Evolutionary conservation across 2,888 invertebrate species (phyloP), one percentile per base, ranked within the genome.

Genomic region (Lapara coniferarum): DNA sequence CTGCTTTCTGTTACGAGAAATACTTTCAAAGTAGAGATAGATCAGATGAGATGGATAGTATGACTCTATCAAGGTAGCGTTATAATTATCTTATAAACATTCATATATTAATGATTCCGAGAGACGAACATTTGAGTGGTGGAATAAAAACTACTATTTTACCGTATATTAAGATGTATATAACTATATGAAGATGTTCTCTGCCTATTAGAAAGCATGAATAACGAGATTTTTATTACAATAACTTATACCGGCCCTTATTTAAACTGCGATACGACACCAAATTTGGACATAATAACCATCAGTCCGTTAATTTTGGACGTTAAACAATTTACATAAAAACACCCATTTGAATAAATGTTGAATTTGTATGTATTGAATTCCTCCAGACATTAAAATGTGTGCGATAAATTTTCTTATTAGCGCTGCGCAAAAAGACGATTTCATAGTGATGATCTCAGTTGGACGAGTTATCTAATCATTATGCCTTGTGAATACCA

Each of bases 371-470:
- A 70, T 69, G 66, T 71, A 71, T 71, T 72, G 69, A 68, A 68
- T 68, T 63, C 59, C 71, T 71, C 53, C 71, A 72, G 69, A 70
- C 71, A 70, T 77, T 72, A 69, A 71, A 71, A 72, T 76, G 46
- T 73, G 70, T 71, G 71, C 71, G 70, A 72, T 81, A 75, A 77
- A 78, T 74, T 73, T 73, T 66, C 55, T 70, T 72, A 73, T 74
- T 80, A 81, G 78, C 81, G 75, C 78, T 74, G 80, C 82, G 83
- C 84, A 82, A 80, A 81, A 81, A 81, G 79, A 76, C 79, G 72
- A 71, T 72, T 78, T 72, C 70, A 78, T 84, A 84, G 80, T 76
- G 85, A 87, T 89, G 89, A 89, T 86, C 84, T 89, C 87, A 86
- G 82, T 79, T 69, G 72, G 76, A 77, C 79, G 72, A 73, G 68